Base-by-base conservation (phyloP, 2,113 vertebrate genomes). In the Benitochromis conjunctus region DNA sequence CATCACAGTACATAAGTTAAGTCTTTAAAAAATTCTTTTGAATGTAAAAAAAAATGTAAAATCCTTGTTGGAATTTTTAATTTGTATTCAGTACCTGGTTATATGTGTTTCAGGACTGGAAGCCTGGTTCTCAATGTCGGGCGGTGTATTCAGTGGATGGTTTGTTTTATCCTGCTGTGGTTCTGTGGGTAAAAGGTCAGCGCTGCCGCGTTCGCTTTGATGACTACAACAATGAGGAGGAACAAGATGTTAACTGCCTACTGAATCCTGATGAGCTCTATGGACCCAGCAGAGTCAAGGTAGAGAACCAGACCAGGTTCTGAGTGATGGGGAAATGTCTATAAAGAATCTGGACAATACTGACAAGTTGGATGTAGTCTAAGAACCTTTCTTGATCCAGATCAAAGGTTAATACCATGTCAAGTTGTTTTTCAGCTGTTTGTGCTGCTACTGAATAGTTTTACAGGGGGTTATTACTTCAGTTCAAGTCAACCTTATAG, bases 151-250 rank as follows among this genome's bases (percentile, higher is more conserved):
- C 92, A 0, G 92, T 83, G 36, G 95, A 96, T 18, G 90, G 94
- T 7, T 83, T 94, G 82, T 71, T 92, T 41, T 95, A 95, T 24
- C 92, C 92, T 1, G 94, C 94, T 1, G 91, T 92, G 24, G 64
- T 96, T 41, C 81, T 90, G 60, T 95, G 92, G 92, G 83, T 94
- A 79, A 88, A 89, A 38, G 92, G 88, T 60, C 92, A 92, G 51
- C 91, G 89, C 51, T 94, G 95, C 78, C 31, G 88, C 8, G 71
- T 96, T 56, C 90, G 88, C 64, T 95, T 89, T 66, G 86, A 94
- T 9, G 3, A 71, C 60, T 95, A 95, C 80, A 91, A 92, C 81
- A 95, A 95, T 36, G 92, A 95, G 81, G 95, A 95, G 69, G 95
- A 95, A 10, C 60, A 86, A 78, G 90, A 94, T 9, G 69, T 94